These are phyloP conservation scores for Drosophila peninsularis DNA, from an alignment of 2,888 invertebrate genomes.

Conservation along the genomic window DNA sequence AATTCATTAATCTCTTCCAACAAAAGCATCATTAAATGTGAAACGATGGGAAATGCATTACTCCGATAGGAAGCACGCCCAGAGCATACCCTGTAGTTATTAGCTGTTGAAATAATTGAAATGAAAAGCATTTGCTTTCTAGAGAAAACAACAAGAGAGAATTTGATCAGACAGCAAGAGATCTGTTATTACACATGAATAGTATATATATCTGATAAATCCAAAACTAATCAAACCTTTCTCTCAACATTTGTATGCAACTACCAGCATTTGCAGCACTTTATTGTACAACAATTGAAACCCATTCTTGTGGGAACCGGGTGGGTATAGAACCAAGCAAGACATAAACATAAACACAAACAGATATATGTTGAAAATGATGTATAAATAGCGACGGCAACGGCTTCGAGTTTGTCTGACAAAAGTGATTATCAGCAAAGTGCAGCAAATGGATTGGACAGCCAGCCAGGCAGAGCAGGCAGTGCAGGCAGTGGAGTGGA, in stretches of 20 bases:
- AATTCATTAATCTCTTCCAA: conserved; percentile 73
- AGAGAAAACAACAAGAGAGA: too few species aligned
- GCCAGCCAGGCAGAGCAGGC: conserved; percentile 23
- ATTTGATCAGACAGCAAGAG: background rate
- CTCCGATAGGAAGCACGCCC: background rate
- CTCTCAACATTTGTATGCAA: background rate
- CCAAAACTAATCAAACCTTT: too few species aligned
- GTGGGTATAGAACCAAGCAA: conserved; percentile 12
- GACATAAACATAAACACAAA: conserved; percentile 13
- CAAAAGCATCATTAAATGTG: conserved; percentile 59
- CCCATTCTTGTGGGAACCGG: conserved; percentile 19
- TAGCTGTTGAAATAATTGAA: too few species aligned
- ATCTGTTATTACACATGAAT: background rate
- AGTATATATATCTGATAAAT: background rate
- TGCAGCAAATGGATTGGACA: conserved; percentile 61
- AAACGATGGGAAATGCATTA: conserved; percentile 58
- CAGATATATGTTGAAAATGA: conserved; percentile 9
- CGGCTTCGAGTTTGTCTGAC: conserved; percentile 38
- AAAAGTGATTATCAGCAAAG: conserved; percentile 70
- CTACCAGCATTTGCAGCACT: conserved; percentile 5
- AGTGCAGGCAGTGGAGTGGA: conserved; percentile 10
- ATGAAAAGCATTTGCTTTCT: too few species aligned
- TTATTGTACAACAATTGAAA: conserved; percentile 20
- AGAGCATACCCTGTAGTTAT: conserved; percentile 12
- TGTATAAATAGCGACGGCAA: conserved; percentile 35